Percentiles rank a stretch among this genome's conserved stretches.
Conservation (phyloP, 2,113 vertebrate species). For the Cyanocitta stelleri region DNA sequence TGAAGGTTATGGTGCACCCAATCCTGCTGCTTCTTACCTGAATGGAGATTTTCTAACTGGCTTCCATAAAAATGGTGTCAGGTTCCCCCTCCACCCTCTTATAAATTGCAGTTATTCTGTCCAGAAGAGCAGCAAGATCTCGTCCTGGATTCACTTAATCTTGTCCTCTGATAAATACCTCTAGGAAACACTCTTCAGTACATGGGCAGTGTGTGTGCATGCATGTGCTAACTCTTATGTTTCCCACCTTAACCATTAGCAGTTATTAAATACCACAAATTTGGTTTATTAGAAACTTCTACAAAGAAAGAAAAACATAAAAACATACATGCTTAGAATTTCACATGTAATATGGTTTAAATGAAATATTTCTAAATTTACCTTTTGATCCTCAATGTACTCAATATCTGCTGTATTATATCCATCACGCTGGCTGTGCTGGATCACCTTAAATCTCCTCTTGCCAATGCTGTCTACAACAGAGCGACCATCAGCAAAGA, state of each 20-base stretch:
- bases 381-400: slow-evolving; percentile 81
- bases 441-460: slow-evolving; percentile 79
- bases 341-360: neutral
- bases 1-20: neutral
- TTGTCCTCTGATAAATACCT: neutral
- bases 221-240: neutral
- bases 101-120: neutral
- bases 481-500: slow-evolving; percentile 81
- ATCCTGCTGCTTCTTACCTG: neutral
- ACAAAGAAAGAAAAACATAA: neutral
- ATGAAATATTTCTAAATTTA: neutral
- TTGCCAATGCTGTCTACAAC: slow-evolving; percentile 80
- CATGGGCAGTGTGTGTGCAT: neutral
- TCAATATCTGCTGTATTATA: slow-evolving; percentile 82
- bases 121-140: neutral
- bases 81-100: neutral
- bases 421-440: slow-evolving; percentile 77
- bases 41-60: neutral
- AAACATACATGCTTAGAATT: neutral
- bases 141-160: neutral
- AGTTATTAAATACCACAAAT: neutral
- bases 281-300: neutral
- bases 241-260: neutral
- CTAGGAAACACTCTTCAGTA: neutral
- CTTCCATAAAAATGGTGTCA: neutral